phyloP scores from a whole-genome alignment of 2,113 vertebrate species.

The Thermophis baileyi region DNA sequence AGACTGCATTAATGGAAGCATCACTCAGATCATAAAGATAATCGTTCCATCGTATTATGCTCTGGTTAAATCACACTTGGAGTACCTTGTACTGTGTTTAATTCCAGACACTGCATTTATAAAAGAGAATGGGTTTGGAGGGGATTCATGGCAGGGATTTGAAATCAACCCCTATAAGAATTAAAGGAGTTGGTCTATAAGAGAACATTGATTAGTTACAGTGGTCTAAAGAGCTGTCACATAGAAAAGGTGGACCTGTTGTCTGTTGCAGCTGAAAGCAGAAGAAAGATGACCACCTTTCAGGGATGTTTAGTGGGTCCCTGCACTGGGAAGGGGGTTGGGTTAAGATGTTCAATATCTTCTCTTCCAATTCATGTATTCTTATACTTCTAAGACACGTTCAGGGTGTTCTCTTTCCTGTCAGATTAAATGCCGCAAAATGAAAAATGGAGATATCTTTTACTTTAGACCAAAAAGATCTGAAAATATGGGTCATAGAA shows the following conservation, averaged over 20 bases:
- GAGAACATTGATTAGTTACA: background rate
- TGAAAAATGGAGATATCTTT: background rate
- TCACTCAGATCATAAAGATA: background rate
- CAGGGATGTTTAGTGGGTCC: background rate
- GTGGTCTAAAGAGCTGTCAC: background rate
- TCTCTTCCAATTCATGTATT: background rate
- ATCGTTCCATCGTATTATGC: background rate
- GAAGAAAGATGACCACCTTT: background rate
- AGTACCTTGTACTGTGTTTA: background rate
- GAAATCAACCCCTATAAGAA: background rate
- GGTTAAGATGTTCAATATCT: background rate
- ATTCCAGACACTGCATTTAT: background rate
- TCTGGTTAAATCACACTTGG: background rate
- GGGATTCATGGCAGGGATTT: background rate
- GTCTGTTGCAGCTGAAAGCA: background rate
- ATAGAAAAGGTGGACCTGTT: background rate
- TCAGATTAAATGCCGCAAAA: background rate
- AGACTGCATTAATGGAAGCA: background rate
- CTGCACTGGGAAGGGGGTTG: background rate
- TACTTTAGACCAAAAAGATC: background rate
- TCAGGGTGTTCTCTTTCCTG: background rate
- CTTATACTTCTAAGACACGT: background rate
- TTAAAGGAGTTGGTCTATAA: background rate
- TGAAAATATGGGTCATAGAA: background rate
- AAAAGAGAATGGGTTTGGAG: background rate